Evolutionary conservation across 2,113 vertebrate genomes (phyloP).

Genomic region (Podarcis cretensis): DNA sequence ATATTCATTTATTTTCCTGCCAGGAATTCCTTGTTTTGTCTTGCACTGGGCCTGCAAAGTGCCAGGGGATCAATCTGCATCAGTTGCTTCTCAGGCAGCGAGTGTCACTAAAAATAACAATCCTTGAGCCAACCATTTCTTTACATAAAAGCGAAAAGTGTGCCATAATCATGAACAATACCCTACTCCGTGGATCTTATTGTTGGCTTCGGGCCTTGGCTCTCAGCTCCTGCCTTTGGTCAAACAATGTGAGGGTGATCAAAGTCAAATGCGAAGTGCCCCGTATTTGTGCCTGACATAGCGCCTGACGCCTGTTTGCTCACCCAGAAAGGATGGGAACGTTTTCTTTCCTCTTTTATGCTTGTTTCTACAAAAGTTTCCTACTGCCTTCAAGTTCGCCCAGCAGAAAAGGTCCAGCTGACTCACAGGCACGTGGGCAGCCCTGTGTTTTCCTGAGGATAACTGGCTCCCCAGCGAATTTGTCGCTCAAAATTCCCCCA

Average conservation of each 20-base stretch:
- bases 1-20: too few species aligned
- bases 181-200: conserved; percentile 23
- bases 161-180: conserved; percentile 38
- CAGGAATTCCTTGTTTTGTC: not conserved
- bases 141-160: not conserved
- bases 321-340: conserved; percentile 41
- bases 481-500: conserved; percentile 65
- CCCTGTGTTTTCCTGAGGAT: conserved; percentile 38
- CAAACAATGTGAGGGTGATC: conserved; percentile 64
- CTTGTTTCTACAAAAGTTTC: conserved; percentile 50
- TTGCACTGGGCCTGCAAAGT: not conserved
- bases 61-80: not conserved
- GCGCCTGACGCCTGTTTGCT: conserved; percentile 7
- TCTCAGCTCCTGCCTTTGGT: conserved; percentile 57
- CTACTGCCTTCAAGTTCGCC: conserved; percentile 12
- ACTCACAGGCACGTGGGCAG: conserved; percentile 48
- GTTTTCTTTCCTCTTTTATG: conserved; percentile 34
- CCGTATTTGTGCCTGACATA: not conserved
- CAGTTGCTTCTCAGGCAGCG: conserved; percentile 36
- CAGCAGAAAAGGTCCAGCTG: conserved; percentile 49
- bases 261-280: conserved; percentile 44
- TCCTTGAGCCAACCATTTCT: not conserved
- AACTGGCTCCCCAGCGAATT: conserved; percentile 52
- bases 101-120: conserved; percentile 57
- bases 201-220: conserved; percentile 52